These are phyloP conservation scores for Chondrilla cf. caribensis DNA, from an alignment of 37 sponge, comb jelly and placozoan genomes.

Conservation along the genomic window DNA sequence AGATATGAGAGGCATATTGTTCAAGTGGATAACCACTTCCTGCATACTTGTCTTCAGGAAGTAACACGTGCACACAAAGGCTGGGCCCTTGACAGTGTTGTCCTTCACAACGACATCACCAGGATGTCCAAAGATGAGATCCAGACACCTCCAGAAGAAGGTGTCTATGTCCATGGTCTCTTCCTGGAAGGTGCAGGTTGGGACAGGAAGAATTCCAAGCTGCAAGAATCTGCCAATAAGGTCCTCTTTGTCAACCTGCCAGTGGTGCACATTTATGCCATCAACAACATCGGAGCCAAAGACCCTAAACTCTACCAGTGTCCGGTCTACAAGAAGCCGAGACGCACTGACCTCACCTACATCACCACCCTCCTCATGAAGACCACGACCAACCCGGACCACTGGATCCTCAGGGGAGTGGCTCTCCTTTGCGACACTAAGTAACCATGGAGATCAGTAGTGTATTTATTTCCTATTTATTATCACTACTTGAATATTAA, in stretches of 20 bases:
- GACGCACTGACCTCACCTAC: slow-evolving; percentile 97
- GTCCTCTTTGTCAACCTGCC: slow-evolving; percentile 89
- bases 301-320: slow-evolving; percentile 95
- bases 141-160: slow-evolving; percentile 85
- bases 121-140: slow-evolving; percentile 88
- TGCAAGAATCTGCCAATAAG: slow-evolving; percentile 87
- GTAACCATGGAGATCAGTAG: slow-evolving; percentile 19
- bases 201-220: slow-evolving; percentile 79
- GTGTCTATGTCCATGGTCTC: slow-evolving; percentile 95
- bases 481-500: too few species aligned
- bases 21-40: too few species aligned
- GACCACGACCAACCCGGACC: slow-evolving; percentile 78
- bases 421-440: slow-evolving; percentile 98
- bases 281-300: slow-evolving; percentile 51
- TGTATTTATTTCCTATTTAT: too few species aligned
- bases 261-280: slow-evolving; percentile 91
- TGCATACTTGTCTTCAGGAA: slow-evolving; percentile 25
- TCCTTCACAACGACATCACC: slow-evolving; percentile 92
- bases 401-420: slow-evolving; percentile 95
- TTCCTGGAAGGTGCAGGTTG: slow-evolving; percentile 98
- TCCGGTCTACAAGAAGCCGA: slow-evolving; percentile 98
- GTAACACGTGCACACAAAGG: slow-evolving; percentile 98
- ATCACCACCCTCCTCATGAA: slow-evolving; percentile 81
- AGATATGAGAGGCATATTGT: neutral
- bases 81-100: slow-evolving; percentile 97